These are phyloP conservation scores for Ameiurus melas DNA, from an alignment of 2,113 vertebrate species.

Conservation along the genomic window DNA sequence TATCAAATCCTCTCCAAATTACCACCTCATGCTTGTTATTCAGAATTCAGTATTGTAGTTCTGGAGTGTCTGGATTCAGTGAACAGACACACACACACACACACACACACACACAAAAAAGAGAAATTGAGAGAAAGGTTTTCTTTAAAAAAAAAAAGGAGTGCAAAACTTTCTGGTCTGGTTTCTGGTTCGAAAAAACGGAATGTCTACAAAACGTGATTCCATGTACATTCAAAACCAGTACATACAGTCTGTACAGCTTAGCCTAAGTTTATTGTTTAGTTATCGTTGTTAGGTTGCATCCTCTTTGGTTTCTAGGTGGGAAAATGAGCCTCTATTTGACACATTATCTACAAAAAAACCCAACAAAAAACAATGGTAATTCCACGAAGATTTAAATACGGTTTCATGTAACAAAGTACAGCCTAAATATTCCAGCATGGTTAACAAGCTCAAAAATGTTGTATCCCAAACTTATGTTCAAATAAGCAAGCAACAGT, in stretches of 20 bases:
- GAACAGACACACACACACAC: background rate
- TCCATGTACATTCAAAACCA: background rate
- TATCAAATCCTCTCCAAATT: constrained; percentile 26
- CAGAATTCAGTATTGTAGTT: background rate
- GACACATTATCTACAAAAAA: background rate
- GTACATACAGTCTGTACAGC: background rate
- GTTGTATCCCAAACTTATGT: background rate
- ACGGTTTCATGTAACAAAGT: background rate
- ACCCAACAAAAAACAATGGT: no score
- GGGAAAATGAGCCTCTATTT: background rate
- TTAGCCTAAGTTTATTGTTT: background rate
- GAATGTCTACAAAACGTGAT: background rate
- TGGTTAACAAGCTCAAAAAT: background rate
- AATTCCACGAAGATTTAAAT: background rate
- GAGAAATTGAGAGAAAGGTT: background rate
- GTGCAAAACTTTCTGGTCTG: background rate
- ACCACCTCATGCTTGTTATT: constrained; percentile 5
- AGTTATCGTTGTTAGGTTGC: background rate
- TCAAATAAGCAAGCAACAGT: background rate
- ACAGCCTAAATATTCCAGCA: background rate
- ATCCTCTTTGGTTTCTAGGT: background rate
- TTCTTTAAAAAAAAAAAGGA: background rate
- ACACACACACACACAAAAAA: background rate
- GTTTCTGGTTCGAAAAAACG: background rate
- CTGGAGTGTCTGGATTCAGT: background rate